Evolutionary conservation across 1,140 invertebrate species (phyloP), one percentile per base, ranked within the genome.

Genomic region (Leptopilina clavipes): DNA sequence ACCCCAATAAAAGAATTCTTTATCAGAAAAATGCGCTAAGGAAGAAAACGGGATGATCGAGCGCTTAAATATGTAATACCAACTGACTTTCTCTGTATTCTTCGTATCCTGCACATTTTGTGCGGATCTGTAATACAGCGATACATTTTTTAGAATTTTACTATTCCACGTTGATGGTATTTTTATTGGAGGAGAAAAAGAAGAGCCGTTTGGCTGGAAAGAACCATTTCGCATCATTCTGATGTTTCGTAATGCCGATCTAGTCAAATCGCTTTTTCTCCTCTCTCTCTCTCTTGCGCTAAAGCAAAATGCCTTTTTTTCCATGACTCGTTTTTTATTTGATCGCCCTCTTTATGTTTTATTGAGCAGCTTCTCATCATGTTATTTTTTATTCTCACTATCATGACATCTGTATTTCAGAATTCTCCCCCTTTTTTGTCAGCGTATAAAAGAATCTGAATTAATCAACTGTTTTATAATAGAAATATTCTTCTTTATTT

Each of bases 141-240:
- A 84, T 84, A 84, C 82, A 84, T 84, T 82, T 84, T 84, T 82
- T 73, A 81, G 74, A 79, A 76, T 82, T 84, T 82, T 84, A 84
- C 81, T 81, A 83, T 80, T 48, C 78, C 71, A 31, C 56, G 70
- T 25, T 72, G 70, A 83, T 74, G 73, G 71, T 82, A 78, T 82
- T 70, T 77, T 79, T 79, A 83, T 82, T 83, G 80, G 43, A 48
- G 22, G 71, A 72, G 73, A 75, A 77, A 31, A 72, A 44, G 70
- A 43, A 70, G 56, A 79, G 52, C 72, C 72, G 80, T 83, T 83
- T 74, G 44, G 22, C 59, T 65, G 22, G 3, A 25, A 31, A 65
- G 22, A 65, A 65, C 59, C 59, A 65, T 65, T 65, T 65, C 56
- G 56, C 19, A 25, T 25, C 56, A 65, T 65, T 65, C 59, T 25